These are phyloP conservation scores for Acheta domesticus DNA, from an alignment of 2,888 invertebrate species.

Conservation along the genomic window DNA sequence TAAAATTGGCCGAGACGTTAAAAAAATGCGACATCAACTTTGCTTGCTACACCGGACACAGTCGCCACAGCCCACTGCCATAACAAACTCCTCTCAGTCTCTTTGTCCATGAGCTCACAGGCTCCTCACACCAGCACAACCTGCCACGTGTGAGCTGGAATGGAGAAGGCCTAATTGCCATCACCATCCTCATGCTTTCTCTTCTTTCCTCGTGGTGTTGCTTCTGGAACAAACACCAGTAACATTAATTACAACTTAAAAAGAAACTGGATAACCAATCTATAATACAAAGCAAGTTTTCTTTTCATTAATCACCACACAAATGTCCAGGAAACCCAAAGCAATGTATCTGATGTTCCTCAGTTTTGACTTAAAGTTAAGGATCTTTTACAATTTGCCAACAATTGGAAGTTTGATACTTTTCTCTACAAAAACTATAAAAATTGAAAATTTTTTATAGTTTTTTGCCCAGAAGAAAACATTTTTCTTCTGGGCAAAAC, in stretches of 20 bases:
- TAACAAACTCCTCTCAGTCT: neutral
- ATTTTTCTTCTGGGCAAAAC: too few species aligned
- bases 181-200: conserved; percentile 65
- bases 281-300: neutral
- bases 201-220: conserved; percentile 65
- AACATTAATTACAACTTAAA: neutral
- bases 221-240: conserved; percentile 44
- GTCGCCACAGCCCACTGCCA: conserved; percentile 19
- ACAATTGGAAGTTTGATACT: too few species aligned
- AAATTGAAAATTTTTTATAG: too few species aligned
- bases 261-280: neutral
- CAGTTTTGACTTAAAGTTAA: too few species aligned
- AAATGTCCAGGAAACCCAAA: too few species aligned
- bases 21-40: conserved; percentile 1
- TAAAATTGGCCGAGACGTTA: conserved; percentile 18
- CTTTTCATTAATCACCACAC: too few species aligned
- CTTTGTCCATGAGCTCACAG: conserved; percentile 20
- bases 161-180: conserved; percentile 27
- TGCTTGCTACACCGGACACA: neutral
- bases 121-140: conserved; percentile 23
- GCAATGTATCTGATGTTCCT: too few species aligned
- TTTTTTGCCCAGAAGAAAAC: too few species aligned
- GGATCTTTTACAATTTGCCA: too few species aligned
- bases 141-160: conserved; percentile 19
- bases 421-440: too few species aligned